Evolutionary conservation across 2,113 vertebrate species (phyloP), one percentile per base, ranked within the genome.

Genomic region (Plecturocebus donacophilus): DNA sequence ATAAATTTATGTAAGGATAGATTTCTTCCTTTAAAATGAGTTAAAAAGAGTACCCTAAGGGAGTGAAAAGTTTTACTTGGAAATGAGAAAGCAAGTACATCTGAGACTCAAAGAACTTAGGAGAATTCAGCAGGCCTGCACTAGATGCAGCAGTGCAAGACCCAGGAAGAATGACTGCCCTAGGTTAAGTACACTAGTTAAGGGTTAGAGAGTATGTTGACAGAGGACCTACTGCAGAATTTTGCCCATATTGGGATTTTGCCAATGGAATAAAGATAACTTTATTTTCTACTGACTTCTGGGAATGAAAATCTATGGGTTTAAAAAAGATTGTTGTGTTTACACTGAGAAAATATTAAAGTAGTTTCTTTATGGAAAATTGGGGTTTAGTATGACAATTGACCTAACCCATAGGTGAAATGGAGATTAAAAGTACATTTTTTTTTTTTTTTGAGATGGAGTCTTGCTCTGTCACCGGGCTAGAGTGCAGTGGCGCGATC

Each of bases 381-480:
- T 56, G 75, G 40, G 11, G 54, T 87, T 93, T 19, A 30, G 9
- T 79, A 82, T 42, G 32, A 70, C 23, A 80, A 81, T 7, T 56
- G 23, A 85, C 54, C 47, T 85, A 91, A 61, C 8, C 11, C 9
- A 79, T 5, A 47, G 21, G 35, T 91, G 49, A 95, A 80, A 0
- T 81, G 35, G 56, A 90, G 10, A 93, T 35, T 93, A 75, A 75
- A 96, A 93, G n/a, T 73, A 94, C 23, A 61, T 87, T 87, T 87
- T 94, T 52, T 52, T 52, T 52, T 49, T 49, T 49, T 49, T 52
- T 52, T 52, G 52, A 52, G 52, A 52, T 52, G 52, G 52, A 52
- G 52, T 52, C 52, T 52, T 52, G 52, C 52, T 52, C 16, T 52
- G 16, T 52, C 5, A 1, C 52, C 52, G 5, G 52, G 52, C 52